Conservation (phyloP, 2,113 vertebrate genomes). For the Oenanthe oenanthe region DNA sequence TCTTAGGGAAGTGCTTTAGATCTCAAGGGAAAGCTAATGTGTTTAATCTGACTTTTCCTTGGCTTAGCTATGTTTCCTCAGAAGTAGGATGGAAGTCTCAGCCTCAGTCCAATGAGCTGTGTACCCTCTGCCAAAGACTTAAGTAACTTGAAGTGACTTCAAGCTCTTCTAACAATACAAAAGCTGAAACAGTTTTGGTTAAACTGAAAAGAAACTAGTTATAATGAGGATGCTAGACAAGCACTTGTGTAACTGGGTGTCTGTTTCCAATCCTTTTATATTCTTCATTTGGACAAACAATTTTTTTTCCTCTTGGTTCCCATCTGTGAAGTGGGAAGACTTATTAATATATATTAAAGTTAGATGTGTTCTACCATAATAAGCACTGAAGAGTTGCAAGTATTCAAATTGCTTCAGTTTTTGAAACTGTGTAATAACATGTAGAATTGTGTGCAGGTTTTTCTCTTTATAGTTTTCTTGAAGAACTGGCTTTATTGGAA, state of each 20-base stretch:
- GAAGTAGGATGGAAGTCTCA: background rate
- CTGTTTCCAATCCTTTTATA: conserved; percentile 21
- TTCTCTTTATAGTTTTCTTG: background rate
- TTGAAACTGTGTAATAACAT: background rate
- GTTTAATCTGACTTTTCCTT: background rate
- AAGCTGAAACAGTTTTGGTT: conserved; percentile 16
- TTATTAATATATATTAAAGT: conserved; percentile 59
- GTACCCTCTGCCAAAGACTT: background rate
- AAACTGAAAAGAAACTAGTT: background rate
- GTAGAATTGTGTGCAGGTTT: background rate
- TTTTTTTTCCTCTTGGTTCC: background rate
- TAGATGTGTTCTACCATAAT: conserved; percentile 4
- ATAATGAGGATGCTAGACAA: conserved; percentile 6
- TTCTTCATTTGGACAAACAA: background rate
- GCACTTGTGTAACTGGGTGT: conserved; percentile 4
- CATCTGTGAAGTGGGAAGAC: conserved; percentile 64
- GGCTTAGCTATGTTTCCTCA: background rate
- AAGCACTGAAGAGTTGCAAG: background rate
- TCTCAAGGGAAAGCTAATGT: background rate
- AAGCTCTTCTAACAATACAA: background rate
- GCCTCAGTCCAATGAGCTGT: background rate
- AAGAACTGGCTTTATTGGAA: conserved; percentile 26
- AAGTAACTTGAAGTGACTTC: background rate
- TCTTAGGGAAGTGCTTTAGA: background rate
- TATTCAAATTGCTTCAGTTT: conserved; percentile 9